phyloP scores from a whole-genome alignment of 2,888 invertebrate genomes.

The Idaea aversata region DNA sequence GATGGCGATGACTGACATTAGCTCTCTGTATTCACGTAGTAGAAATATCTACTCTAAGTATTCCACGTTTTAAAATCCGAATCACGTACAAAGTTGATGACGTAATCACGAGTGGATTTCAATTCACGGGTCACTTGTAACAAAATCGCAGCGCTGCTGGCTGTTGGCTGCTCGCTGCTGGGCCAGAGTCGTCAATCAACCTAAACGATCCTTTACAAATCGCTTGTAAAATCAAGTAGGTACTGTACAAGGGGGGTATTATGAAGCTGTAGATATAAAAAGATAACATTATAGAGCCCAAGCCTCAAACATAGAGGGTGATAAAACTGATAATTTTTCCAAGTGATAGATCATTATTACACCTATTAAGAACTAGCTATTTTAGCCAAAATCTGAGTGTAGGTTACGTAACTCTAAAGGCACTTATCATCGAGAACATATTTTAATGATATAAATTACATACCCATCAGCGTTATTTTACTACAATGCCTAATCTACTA shows the following conservation, averaged over 20 bases:
- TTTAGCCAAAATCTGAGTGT: no score
- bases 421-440: no score
- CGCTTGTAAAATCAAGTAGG: background rate
- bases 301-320: no score
- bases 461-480: no score
- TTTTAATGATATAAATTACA: no score
- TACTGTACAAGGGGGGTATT: background rate
- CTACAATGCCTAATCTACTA: no score
- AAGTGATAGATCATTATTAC: no score
- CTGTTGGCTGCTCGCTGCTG: background rate
- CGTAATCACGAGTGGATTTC: background rate
- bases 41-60: background rate
- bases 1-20: no score
- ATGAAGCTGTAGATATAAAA: background rate
- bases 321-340: no score
- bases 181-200: background rate
- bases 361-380: no score
- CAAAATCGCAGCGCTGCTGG: background rate
- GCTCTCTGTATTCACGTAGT: no score
- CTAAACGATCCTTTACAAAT: background rate
- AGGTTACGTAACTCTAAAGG: no score
- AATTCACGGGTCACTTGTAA: background rate
- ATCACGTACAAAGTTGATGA: background rate
- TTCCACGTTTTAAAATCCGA: conserved; percentile 6
- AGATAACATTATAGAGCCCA: background rate